phyloP scores from a whole-genome alignment of 2,113 vertebrate genomes.

The Apeltes quadracus region DNA sequence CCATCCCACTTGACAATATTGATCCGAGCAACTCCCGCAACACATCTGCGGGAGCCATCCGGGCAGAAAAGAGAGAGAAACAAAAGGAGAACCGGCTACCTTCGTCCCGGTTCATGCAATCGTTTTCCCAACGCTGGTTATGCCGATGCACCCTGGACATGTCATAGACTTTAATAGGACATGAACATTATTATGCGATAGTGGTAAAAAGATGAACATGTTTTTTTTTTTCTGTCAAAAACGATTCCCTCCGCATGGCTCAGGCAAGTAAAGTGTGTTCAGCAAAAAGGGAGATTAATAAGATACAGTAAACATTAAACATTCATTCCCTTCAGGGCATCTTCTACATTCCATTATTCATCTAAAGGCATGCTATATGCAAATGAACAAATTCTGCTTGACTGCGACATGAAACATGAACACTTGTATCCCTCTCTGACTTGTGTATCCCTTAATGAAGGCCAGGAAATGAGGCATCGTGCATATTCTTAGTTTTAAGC shows the following conservation, averaged over 20 bases:
- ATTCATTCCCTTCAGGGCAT: constrained; percentile 66
- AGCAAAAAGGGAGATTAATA: constrained; percentile 59
- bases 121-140: not conserved
- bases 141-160: not conserved
- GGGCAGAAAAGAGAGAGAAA: not conserved
- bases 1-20: constrained; percentile 10
- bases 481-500: constrained; percentile 44
- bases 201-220: constrained; percentile 5
- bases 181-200: constrained; percentile 8
- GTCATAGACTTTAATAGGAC: not conserved
- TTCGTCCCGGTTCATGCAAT: not conserved
- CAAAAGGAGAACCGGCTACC: not conserved
- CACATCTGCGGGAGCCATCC: constrained; percentile 20
- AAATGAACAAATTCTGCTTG: constrained; percentile 64
- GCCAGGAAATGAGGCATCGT: constrained; percentile 28
- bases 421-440: constrained; percentile 40
- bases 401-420: constrained; percentile 55
- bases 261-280: constrained; percentile 44
- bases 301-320: constrained; percentile 71
- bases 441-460: constrained; percentile 29
- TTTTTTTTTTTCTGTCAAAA: constrained; percentile 22
- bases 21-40: constrained; percentile 17
- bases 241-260: constrained; percentile 36
- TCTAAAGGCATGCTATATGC: constrained; percentile 60
- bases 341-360: constrained; percentile 68